Evolutionary conservation across 2,888 invertebrate genomes (phyloP), one percentile per base, ranked within the genome.

Genomic region (Baronia brevicornis): DNA sequence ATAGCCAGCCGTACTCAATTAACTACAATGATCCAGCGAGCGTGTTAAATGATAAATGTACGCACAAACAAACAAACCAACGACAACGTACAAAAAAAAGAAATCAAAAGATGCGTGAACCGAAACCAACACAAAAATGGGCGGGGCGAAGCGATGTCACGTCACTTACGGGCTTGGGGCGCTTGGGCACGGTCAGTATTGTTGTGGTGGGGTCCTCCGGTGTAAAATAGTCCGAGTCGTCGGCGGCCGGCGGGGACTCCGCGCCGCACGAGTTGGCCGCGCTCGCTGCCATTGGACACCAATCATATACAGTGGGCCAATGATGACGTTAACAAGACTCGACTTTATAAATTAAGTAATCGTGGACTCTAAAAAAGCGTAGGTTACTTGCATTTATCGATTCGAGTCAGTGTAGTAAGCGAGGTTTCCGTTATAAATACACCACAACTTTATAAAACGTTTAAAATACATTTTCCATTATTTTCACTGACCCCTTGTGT

Each of bases 211-310:
- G 88, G 73, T 92, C 92, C 66, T 92, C 92, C 12, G 91, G 91
- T 19, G 92, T 91, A 78, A 90, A 92, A 77, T 91, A 91, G 78
- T 92, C 92, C 17, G 91, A 91, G 78, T 92, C 92, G 41, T 91
- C 90, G 43, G 86, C 89, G 42, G 74, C 61, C 50, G 80, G 79
- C 55, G 72, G 67, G 46, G 65, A 78, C 48, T 85, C 87, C 38
- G 33, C 45, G 17, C 32, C 41, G 22, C 32, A 36, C 59, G 54
- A 44, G 48, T 45, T 52, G 51, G 42, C 48, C 51, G 38, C 39
- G 43, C 51, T 43, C 45, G 44, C 42, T 38, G 43, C 41, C 30
- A 15, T 15, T 20, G 19, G 17, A 34, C 28, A 33, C 32, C 24
- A 28, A 25, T 20, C 7, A 15, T 34, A 7, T 25, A 28, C 20